phyloP scores from a whole-genome alignment of 2,888 invertebrate genomes.

The Aphelenchoides bicaudatus region DNA sequence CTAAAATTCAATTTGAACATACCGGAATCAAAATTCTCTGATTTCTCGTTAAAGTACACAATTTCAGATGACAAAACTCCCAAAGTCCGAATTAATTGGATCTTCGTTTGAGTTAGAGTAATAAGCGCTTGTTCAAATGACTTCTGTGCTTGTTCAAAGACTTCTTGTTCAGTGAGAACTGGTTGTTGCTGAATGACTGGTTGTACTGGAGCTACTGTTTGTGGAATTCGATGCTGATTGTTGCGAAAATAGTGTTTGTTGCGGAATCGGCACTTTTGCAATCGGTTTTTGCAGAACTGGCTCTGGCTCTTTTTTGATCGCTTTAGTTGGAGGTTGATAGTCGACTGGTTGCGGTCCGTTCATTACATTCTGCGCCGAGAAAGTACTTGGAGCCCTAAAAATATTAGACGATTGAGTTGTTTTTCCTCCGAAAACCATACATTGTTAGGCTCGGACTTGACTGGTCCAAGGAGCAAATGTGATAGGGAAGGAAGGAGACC shows the following conservation, averaged over 20 bases:
- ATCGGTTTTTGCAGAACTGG: no score
- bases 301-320: no score
- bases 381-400: conserved; percentile 13
- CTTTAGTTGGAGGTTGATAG: no score
- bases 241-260: no score
- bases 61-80: background rate
- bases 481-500: conserved; percentile 25
- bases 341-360: conserved; percentile 14
- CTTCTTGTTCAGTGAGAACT: background rate
- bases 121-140: background rate
- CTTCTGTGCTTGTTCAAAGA: background rate
- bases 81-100: background rate
- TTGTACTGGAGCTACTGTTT: background rate
- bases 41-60: background rate
- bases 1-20: no score
- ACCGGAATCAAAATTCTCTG: conserved; percentile 8
- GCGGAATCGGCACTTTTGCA: no score
- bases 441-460: conserved; percentile 15
- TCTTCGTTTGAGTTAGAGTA: background rate
- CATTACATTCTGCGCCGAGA: conserved; percentile 8
- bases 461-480: conserved; percentile 19
- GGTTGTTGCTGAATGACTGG: background rate
- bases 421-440: background rate
- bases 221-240: no score
- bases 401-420: background rate